Conservation (phyloP, 2,797 vertebrate species). For the Crypturellus tataupa region DNA sequence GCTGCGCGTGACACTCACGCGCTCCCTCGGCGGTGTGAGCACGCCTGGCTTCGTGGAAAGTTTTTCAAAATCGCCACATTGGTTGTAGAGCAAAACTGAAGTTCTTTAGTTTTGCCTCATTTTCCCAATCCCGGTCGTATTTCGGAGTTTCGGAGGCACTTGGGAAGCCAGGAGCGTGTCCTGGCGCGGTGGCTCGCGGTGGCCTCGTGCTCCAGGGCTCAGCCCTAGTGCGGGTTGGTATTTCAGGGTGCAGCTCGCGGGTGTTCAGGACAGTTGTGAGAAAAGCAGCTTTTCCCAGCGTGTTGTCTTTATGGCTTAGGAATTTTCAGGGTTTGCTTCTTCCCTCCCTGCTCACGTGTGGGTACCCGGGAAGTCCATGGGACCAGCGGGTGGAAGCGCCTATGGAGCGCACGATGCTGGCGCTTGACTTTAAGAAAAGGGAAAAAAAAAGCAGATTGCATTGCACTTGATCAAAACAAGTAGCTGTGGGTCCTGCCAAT, state of each 20-base stretch:
- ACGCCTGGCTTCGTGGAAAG: neutral
- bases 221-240: neutral
- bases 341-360: neutral
- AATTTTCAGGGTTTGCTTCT: neutral
- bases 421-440: neutral
- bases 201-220: fast-evolving
- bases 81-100: neutral
- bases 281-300: conserved; percentile 28
- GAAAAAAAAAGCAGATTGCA: conserved; percentile 45
- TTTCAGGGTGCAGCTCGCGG: neutral
- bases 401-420: neutral
- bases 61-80: neutral
- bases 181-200: fast-evolving
- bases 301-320: neutral
- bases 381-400: neutral
- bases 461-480: neutral
- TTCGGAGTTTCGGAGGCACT: neutral
- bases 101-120: neutral
- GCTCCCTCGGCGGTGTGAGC: neutral
- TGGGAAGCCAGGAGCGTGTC: neutral
- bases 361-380: conserved; percentile 25
- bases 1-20: neutral
- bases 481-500: neutral
- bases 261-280: neutral
- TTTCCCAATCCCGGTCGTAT: neutral